These are phyloP conservation scores for Callochromis pleurospilus DNA, from an alignment of 2,113 vertebrate species.

Conservation along the genomic window DNA sequence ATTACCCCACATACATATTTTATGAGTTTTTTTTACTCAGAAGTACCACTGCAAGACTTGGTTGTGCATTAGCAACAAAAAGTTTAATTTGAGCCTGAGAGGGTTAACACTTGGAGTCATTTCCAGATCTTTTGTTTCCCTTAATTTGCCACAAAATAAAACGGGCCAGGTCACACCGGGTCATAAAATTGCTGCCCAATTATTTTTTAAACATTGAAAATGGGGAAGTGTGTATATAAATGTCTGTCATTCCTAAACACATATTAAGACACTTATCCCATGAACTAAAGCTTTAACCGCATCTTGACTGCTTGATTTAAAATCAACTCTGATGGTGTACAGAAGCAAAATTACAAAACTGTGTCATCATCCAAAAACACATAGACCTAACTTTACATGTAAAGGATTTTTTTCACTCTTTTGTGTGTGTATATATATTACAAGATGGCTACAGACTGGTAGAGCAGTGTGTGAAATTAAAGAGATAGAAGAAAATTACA, in stretches of 20 bases:
- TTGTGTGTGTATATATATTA: background rate
- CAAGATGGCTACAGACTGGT: background rate
- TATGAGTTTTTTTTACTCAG: too few species aligned
- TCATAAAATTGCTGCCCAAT: background rate
- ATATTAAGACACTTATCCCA: background rate
- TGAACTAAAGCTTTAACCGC: background rate
- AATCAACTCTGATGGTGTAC: background rate
- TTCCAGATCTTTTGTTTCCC: background rate
- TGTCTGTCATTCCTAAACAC: background rate
- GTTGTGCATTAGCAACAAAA: too few species aligned
- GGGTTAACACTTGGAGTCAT: background rate
- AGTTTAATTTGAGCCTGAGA: too few species aligned
- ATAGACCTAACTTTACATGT: background rate
- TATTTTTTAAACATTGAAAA: background rate
- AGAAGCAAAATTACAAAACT: background rate
- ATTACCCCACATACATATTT: too few species aligned
- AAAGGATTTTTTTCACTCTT: background rate
- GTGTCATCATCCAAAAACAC: background rate
- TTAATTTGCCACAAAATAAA: background rate
- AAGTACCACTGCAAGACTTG: too few species aligned
- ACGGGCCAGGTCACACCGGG: accelerated
- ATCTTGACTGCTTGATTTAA: background rate
- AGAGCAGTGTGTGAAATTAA: background rate
- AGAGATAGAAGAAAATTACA: background rate
- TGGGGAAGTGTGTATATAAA: background rate